These are phyloP conservation scores for Gymnothorax javanicus DNA, from an alignment of 2,797 vertebrate genomes.

Conservation along the genomic window DNA sequence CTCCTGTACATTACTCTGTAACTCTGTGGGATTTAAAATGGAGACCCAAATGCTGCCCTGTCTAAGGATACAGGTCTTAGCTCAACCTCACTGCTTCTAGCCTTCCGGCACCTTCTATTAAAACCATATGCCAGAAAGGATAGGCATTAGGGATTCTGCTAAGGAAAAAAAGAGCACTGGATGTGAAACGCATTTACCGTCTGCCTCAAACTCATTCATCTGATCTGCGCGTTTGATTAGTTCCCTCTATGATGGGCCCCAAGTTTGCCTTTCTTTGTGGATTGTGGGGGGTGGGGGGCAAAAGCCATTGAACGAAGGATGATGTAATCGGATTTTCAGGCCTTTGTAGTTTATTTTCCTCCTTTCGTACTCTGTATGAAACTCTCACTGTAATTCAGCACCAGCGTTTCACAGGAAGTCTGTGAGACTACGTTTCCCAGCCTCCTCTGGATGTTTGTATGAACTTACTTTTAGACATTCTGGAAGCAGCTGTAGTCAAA, in stretches of 20 bases:
- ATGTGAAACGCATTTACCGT: background rate
- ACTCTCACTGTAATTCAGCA: background rate
- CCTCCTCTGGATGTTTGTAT: background rate
- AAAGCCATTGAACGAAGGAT: background rate
- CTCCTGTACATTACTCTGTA: background rate
- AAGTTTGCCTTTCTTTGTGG: background rate
- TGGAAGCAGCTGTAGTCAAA: background rate
- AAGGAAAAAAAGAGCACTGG: background rate
- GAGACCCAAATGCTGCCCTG: background rate
- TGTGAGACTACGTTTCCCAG: background rate
- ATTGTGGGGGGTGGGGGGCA: background rate
- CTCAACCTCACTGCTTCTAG: background rate
- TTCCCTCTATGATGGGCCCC: slow-evolving; percentile 45
- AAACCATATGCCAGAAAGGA: background rate
- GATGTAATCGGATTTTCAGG: background rate
- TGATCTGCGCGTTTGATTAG: slow-evolving; percentile 43
- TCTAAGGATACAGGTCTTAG: background rate
- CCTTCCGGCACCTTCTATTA: background rate
- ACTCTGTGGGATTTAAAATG: background rate
- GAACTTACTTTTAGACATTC: background rate
- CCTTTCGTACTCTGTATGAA: background rate
- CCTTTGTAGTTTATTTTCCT: background rate
- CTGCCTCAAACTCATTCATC: slow-evolving; percentile 44
- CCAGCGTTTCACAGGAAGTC: background rate
- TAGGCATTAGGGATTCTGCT: background rate